Base-by-base conservation (phyloP, 2,113 vertebrate genomes). In the Eolophus roseicapilla region DNA sequence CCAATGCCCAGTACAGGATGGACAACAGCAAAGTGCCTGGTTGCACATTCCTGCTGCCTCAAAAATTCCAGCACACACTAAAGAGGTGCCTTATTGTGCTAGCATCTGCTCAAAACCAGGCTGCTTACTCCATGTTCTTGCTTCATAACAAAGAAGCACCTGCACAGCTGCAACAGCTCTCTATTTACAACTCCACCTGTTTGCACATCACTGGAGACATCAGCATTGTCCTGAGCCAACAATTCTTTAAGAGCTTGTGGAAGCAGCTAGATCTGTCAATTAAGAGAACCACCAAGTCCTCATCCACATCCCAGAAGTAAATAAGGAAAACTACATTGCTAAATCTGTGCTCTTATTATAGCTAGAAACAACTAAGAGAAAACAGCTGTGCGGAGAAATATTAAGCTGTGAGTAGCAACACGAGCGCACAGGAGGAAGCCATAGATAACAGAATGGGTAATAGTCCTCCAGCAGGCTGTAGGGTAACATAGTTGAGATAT, bases 311-410 rank as follows among this genome's bases (percentile, higher is more conserved):
- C 84, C 79, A 71, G 19, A 86, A 79, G 49, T 88, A 93, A 93
- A 95, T 15, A 92, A n/a, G 37, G 33, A 10, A 39, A 82, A 87
- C n/a, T 39, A 19, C 46, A 16, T 62, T 92, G 57, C 39, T 95
- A 74, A 74, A 94, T 82, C 81, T 77, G n/a, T n/a, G 49, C 29
- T 93, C 67, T 90, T 92, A 94, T 95, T 92, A 84, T 82, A 94
- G 60, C n/a, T 89, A 86, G 68, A 91, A 95, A 84, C 49, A 94
- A 53, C 55, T n/a, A n/a, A 73, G 41, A 78, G 55, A 78, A 94
- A 92, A 68, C 17, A 71, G 65, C 33, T 77, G 6, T 21, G 46
- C 65, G 74, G 37, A 84, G 71, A 94, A 95, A 81, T 74, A 69
- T 70, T 79, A 69, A 83, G 23, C 31, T 82, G 55, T 82, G 75